These are phyloP conservation scores for Temnothorax unifasciatus DNA, from an alignment of 2,888 invertebrate genomes.

Conservation along the genomic window DNA sequence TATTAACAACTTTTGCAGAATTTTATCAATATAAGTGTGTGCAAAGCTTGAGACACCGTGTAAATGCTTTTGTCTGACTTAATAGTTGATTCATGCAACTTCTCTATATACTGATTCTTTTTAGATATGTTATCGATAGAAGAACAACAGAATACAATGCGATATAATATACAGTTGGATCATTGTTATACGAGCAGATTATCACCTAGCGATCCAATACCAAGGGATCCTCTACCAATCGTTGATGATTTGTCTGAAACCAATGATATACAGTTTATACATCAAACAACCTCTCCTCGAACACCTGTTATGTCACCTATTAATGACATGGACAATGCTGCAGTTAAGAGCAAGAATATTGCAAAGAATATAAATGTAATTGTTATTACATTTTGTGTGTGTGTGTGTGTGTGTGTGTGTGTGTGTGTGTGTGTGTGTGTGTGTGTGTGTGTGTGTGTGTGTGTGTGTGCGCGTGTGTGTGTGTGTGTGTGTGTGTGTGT, in stretches of 20 bases:
- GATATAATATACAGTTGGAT: conserved; percentile 89
- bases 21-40: not conserved
- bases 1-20: not conserved
- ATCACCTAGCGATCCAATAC: conserved; percentile 88
- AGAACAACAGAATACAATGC: conserved; percentile 88
- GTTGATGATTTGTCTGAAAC: conserved; percentile 77
- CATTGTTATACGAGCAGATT: conserved; percentile 91
- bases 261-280: conserved; percentile 72
- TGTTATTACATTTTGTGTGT: not conserved
- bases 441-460: no score
- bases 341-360: conserved; percentile 66
- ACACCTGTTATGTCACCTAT: conserved; percentile 41
- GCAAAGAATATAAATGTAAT: conserved; percentile 64
- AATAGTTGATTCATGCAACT: not conserved
- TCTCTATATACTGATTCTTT: conserved; percentile 52
- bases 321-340: conserved; percentile 54
- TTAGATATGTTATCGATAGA: conserved; percentile 86
- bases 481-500: no score
- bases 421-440: no score
- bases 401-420: no score
- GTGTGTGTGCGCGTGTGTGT: no score
- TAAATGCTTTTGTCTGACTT: no score
- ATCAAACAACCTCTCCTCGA: conserved; percentile 56
- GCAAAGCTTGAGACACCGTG: not conserved
- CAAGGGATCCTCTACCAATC: conserved; percentile 80